Conservation (phyloP, 2,797 vertebrate genomes). For the Leptatherina wallacei region DNA sequence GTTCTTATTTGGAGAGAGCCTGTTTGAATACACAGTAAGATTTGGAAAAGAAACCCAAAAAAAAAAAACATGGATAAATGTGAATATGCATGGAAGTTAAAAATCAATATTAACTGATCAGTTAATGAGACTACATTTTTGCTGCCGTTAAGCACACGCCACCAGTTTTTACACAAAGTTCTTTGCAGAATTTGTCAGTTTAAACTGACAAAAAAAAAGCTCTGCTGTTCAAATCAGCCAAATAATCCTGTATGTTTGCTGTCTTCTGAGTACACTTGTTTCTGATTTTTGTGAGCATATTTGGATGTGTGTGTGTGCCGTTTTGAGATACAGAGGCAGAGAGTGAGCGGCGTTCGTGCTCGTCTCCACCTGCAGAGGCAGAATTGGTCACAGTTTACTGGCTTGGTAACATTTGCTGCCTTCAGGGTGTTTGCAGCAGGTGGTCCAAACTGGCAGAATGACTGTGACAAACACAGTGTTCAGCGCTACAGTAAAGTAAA, state of each 20-base stretch:
- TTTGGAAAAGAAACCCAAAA: neutral
- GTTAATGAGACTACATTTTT: slow-evolving; percentile 32
- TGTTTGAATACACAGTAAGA: neutral
- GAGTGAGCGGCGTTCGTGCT: slow-evolving; percentile 55
- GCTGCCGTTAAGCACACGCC: slow-evolving; percentile 20
- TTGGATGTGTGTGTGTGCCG: slow-evolving; percentile 21
- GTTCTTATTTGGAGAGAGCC: neutral
- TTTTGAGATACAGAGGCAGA: slow-evolving; percentile 41
- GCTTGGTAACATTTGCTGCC: slow-evolving; percentile 68
- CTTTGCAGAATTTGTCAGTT: slow-evolving; percentile 33
- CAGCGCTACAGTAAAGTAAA: slow-evolving; percentile 66
- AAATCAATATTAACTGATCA: slow-evolving; percentile 10
- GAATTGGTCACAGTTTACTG: slow-evolving; percentile 80
- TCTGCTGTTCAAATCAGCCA: slow-evolving; percentile 40
- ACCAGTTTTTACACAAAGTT: slow-evolving; percentile 29
- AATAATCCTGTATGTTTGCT: slow-evolving; percentile 50
- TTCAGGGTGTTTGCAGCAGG: slow-evolving; percentile 79
- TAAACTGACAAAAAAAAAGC: slow-evolving; percentile 20
- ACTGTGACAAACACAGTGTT: slow-evolving; percentile 74
- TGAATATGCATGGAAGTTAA: neutral
- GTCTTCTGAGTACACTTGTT: slow-evolving; percentile 33
- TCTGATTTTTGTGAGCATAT: slow-evolving; percentile 30
- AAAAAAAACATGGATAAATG: neutral
- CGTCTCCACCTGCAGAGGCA: slow-evolving; percentile 76
- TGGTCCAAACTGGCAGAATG: slow-evolving; percentile 76